Evolutionary conservation across 1,140 invertebrate species (phyloP), one percentile per base, ranked within the genome.

Genomic region (Tenebrio molitor): DNA sequence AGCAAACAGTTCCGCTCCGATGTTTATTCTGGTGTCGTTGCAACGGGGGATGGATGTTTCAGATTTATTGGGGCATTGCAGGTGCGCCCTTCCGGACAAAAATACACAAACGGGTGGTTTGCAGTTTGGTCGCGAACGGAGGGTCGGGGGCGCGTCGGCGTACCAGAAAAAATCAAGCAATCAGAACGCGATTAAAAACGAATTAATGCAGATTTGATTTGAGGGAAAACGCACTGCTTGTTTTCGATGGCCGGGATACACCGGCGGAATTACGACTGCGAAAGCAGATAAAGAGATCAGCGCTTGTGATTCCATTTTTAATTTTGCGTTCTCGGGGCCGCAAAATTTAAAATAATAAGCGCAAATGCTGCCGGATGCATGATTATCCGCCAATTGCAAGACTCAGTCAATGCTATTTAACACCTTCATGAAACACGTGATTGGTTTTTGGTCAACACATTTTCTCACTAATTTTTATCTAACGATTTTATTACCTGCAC

Each of bases 1-100:
- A 29, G 50, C 50, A 58, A 58, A 58, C 50, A 58, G n/a, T 12
- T 39, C 12, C 36, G 36, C 36, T 39, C 12, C 5, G 50, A 58
- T 58, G 23, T 58, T 58, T 58, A 58, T 58, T 58, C 19, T 58
- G 50, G 50, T 58, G 23, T 29, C 23, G 50, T 29, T 58, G 21
- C 50, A 14, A 58, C 15, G 21, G 50, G 21, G 5, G 50, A 10
- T 58, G 12, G 4, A 58, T 58, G 50, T 5, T 39, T 39, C n/a
- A 12, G 50, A 58, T 58, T 58, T 58, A 58, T 58, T 50, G 44
- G 17, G 17, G 17, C 44, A 29, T 16, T 58, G 21, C 50, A 58
- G 50, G 50, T 58, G 23, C 50, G 23, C n/a, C 23, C 50, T 4
- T 29, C 17, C 8, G 16, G 29, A 10, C n/a, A 29, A 12, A 39